Conservation (phyloP, 2,888 invertebrate species). For the Melinaea menophilus region DNA sequence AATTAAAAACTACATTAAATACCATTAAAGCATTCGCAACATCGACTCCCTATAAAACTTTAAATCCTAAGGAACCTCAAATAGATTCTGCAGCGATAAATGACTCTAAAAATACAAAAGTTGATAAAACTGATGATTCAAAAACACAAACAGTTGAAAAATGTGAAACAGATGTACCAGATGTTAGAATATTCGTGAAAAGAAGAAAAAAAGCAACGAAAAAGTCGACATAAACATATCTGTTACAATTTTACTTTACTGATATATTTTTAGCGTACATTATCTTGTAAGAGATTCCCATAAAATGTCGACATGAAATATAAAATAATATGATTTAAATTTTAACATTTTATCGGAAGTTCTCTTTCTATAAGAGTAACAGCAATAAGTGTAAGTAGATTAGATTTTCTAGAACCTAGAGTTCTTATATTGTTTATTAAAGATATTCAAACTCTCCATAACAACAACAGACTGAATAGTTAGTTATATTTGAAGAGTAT, state of each 20-base stretch:
- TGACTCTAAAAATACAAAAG: constrained; percentile 9
- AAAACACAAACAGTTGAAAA: constrained; percentile 28
- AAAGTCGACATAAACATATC: constrained; percentile 35
- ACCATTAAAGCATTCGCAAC: constrained; percentile 15
- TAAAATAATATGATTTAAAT: no score
- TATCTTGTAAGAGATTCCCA: not conserved
- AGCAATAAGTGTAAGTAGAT: no score
- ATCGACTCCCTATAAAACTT: constrained; percentile 58
- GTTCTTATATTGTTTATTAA: no score
- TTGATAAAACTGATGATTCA: constrained; percentile 27
- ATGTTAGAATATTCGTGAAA: constrained; percentile 62
- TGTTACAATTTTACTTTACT: not conserved
- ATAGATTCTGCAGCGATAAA: constrained; percentile 17
- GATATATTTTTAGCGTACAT: not conserved
- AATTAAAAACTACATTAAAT: constrained; percentile 10
- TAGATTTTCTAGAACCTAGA: no score
- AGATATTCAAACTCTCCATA: no score
- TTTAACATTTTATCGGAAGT: no score
- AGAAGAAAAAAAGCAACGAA: constrained; percentile 51
- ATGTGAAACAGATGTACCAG: constrained; percentile 51
- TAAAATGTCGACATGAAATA: no score
- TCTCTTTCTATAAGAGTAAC: no score
- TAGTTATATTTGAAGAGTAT: constrained; percentile 14
- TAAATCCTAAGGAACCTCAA: constrained; percentile 26
- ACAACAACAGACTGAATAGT: constrained; percentile 17